Evolutionary conservation across 2,797 vertebrate species (phyloP), one percentile per base, ranked within the genome.

Genomic region (Chelon labrosus): DNA sequence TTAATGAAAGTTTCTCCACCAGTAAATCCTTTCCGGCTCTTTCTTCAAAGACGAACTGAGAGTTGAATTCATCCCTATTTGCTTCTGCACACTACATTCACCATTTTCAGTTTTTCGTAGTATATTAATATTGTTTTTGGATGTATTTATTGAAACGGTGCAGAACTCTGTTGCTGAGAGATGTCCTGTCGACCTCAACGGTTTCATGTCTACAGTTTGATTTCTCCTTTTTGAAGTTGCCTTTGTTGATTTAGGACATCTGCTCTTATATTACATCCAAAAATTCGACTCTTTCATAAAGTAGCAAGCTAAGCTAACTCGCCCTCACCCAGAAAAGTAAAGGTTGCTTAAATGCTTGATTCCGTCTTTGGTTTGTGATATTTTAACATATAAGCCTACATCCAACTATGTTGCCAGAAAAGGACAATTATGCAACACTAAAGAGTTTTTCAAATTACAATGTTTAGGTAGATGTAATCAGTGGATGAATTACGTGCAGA

Each of bases 1-100:
- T 82, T 75, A 79, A 82, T 80, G 72, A 86, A 79, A 55, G 62
- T 57, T 80, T 55, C 31, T 8, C 31, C 14, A 14, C 7, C 22
- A 54, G 52, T 54, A 55, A 53, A 16, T 22, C 19, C 47, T 50
- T 49, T 7, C n/a, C 10, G 44, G 17, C 17, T 47, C 20, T 49
- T 49, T 20, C n/a, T 10, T 49, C 47, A 49, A 49, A 49, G n/a
- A 9, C 22, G 0, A 38, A 50, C 9, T 41, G 13, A 59, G 52
- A 62, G 47, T n/a, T 41, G 8, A 46, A 12, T 25, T 59, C 35
- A 17, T 3, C 17, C 22, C 9, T 38, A 44, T 44, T 4, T 22
- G 2, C 41, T 12, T 11, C 20, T 10, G 7, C 7, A 4, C 7
- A 0, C 10, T 3, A 17, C 2, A 31, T 27, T 27, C 27, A 27